phyloP scores from a whole-genome alignment of 2,113 vertebrate species.

The Oncorhynchus clarkii region DNA sequence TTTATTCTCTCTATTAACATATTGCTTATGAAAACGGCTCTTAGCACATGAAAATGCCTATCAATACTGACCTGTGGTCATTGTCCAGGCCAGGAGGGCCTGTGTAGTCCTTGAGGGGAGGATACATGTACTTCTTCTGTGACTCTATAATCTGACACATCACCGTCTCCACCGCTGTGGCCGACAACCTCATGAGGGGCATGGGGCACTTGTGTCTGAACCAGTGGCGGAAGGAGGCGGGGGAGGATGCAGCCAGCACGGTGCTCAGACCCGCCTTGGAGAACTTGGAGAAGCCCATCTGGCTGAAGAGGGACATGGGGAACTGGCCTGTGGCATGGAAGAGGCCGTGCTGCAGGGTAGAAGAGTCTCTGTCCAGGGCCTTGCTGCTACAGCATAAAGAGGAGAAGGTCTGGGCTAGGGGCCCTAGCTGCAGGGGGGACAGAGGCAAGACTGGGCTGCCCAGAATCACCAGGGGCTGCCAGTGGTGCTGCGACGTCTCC shows the following conservation, averaged over 20 bases:
- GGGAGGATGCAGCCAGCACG: constrained; percentile 38
- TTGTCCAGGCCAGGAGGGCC: constrained; percentile 34
- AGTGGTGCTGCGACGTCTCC: not conserved
- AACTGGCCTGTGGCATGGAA: not conserved
- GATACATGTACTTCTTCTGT: constrained; percentile 9
- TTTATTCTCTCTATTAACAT: not conserved
- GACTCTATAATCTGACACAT: constrained; percentile 23
- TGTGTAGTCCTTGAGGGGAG: constrained; percentile 38
- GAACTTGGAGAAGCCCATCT: constrained; percentile 20
- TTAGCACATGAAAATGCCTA: not conserved
- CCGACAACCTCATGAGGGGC: constrained; percentile 16
- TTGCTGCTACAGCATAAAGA: not conserved
- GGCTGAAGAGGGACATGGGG: constrained; percentile 11
- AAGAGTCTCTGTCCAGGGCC: not conserved
- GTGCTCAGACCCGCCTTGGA: constrained; percentile 28
- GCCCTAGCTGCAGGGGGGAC: constrained; percentile 14
- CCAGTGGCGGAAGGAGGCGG: constrained; percentile 36
- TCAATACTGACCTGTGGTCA: constrained; percentile 42
- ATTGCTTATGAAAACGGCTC: too few species aligned
- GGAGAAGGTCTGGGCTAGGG: not conserved
- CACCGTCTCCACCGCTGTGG: constrained; percentile 9
- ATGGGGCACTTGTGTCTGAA: constrained; percentile 19
- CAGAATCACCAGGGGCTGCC: constrained; percentile 24
- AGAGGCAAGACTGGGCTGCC: not conserved
- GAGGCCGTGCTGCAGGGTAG: constrained; percentile 4